Evolutionary conservation across 2,113 vertebrate genomes (phyloP).

Genomic region (Tychaedon coryphoeus): DNA sequence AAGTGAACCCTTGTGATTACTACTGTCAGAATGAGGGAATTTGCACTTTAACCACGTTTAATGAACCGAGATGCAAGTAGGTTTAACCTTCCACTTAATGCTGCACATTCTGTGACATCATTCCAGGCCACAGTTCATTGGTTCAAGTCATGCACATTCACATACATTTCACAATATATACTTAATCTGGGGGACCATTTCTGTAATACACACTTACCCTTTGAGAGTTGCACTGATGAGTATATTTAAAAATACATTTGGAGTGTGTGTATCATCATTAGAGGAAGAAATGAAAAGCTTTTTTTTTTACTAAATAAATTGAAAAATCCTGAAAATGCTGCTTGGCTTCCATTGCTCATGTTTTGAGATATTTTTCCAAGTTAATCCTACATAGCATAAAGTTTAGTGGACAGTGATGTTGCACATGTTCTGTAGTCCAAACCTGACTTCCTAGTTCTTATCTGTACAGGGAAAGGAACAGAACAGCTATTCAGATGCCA

Average conservation of each 20-base stretch:
- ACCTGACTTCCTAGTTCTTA: background rate
- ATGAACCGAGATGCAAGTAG: slow-evolving; percentile 99
- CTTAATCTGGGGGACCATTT: slow-evolving; percentile 69
- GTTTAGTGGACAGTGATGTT: background rate
- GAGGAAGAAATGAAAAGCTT: slow-evolving; percentile 6
- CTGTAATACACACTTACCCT: slow-evolving; percentile 69
- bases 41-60: slow-evolving; percentile 99
- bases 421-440: background rate
- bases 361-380: background rate
- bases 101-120: slow-evolving; percentile 81
- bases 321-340: background rate
- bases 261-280: background rate
- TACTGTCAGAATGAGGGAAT: slow-evolving; percentile 99
- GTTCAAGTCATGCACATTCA: slow-evolving; percentile 77
- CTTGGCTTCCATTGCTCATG: background rate
- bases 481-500: background rate
- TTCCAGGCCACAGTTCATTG: slow-evolving; percentile 80
- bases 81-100: slow-evolving; percentile 88
- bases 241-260: slow-evolving; percentile 44
- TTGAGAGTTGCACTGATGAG: slow-evolving; percentile 45
- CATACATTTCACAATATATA: slow-evolving; percentile 75
- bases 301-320: background rate
- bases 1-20: slow-evolving; percentile 99
- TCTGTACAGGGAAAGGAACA: background rate
- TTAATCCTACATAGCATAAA: background rate